A percentile compares a stretch with the other conserved stretches of the same genome.
Evolutionary conservation across 2,888 invertebrate species (phyloP).

Genomic region (Synergus gifuensis): DNA sequence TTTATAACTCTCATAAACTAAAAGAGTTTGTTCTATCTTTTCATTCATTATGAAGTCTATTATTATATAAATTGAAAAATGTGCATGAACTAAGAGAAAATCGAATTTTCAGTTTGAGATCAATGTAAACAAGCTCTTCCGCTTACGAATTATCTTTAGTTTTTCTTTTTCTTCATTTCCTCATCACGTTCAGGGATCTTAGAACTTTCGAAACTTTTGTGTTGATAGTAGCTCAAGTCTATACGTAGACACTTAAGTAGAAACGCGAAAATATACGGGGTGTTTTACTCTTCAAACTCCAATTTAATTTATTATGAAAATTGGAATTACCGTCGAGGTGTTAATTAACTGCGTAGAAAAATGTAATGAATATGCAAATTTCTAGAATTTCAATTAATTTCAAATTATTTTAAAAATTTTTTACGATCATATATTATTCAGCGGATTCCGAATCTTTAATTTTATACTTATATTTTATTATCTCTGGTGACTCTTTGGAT

Average conservation of each 20-base stretch:
- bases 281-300: background rate
- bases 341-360: background rate
- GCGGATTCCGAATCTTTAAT: no score
- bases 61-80: background rate
- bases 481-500: no score
- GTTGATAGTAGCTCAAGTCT: conserved; percentile 36
- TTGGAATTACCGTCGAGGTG: background rate
- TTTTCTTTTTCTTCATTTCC: conserved; percentile 33
- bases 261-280: conserved; percentile 25
- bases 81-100: background rate
- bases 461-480: no score
- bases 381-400: background rate
- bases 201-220: conserved; percentile 23
- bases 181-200: conserved; percentile 18
- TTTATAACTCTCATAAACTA: no score
- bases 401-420: no score
- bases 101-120: conserved; percentile 19
- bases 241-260: conserved; percentile 17
- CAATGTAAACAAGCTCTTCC: conserved; percentile 13
- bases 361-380: background rate
- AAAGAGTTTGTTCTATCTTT: background rate
- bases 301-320: conserved; percentile 19
- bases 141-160: conserved; percentile 26
- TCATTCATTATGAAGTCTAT: background rate
- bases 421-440: no score